Percentiles rank a stretch among this genome's conserved stretches.
Evolutionary conservation across 2,113 vertebrate species (phyloP).

Genomic region (Mastomys natalensis): DNA sequence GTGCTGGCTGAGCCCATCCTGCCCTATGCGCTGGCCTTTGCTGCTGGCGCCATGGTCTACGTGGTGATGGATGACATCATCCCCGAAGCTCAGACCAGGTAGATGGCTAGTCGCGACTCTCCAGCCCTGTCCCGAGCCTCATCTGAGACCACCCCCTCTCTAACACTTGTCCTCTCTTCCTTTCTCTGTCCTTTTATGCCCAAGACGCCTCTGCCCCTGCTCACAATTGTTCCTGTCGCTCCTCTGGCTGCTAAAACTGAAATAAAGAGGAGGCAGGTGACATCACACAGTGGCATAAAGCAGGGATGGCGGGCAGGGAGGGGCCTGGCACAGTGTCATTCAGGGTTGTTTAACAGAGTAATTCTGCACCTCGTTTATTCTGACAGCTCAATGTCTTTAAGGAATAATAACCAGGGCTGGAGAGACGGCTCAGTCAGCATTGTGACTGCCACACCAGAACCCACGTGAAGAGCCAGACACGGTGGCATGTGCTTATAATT

Average conservation of each 20-base stretch:
- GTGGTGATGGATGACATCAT: conserved; percentile 98
- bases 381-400: background rate
- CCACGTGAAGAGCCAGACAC: background rate
- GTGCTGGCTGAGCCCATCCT: conserved; percentile 93
- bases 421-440: background rate
- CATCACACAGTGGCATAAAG: rapidly evolving
- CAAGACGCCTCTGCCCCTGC: background rate
- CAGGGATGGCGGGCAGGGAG: rapidly evolving
- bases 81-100: conserved; percentile 97
- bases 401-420: background rate
- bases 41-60: conserved; percentile 97
- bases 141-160: rapidly evolving
- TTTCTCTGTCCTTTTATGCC: background rate
- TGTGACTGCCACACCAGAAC: background rate
- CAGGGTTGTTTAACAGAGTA: background rate
- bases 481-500: background rate
- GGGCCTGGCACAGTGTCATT: background rate
- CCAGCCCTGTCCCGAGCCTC: background rate
- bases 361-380: background rate
- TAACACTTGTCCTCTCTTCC: background rate
- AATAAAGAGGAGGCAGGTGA: background rate
- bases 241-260: background rate
- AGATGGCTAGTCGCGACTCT: background rate
- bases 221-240: background rate
- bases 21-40: conserved; percentile 96